phyloP scores from a whole-genome alignment of 2,797 vertebrate species.

The Malacoctenus gilli region DNA sequence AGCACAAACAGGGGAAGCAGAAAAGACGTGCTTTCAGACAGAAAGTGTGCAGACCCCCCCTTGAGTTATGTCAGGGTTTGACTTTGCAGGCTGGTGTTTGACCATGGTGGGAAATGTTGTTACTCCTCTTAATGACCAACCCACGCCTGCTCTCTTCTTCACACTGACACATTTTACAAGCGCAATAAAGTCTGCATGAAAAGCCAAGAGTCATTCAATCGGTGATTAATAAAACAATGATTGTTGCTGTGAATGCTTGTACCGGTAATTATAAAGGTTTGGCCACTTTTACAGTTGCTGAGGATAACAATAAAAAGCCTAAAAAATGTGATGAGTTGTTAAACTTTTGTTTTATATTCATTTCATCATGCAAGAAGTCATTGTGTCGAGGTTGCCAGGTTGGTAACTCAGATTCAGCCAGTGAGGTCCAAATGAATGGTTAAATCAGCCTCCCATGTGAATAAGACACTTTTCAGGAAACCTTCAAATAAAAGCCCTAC shows the following conservation, averaged over 20 bases:
- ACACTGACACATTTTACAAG: not conserved
- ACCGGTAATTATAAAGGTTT: not conserved
- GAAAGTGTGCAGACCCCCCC: slow-evolving; percentile 27
- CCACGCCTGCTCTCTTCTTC: slow-evolving; percentile 22
- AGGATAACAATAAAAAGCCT: not conserved
- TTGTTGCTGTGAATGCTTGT: not conserved
- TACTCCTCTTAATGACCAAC: slow-evolving; percentile 32
- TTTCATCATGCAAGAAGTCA: too few species aligned
- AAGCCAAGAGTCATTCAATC: not conserved
- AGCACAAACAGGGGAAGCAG: slow-evolving; percentile 3
- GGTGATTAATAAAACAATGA: not conserved
- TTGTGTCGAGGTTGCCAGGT: too few species aligned
- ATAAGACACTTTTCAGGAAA: slow-evolving; percentile 11
- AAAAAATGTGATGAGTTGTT: too few species aligned
- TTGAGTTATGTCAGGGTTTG: slow-evolving; percentile 27
- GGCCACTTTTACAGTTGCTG: not conserved
- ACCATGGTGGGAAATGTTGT: slow-evolving; percentile 51
- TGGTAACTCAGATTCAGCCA: not conserved
- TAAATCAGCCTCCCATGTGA: not conserved
- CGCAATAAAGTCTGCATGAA: slow-evolving; percentile 7
- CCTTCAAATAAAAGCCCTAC: too few species aligned
- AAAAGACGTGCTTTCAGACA: slow-evolving; percentile 2
- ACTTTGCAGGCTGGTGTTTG: slow-evolving; percentile 45
- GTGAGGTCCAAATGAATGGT: not conserved
- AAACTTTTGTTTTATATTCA: too few species aligned